phyloP scores from a whole-genome alignment of 2,797 vertebrate genomes.

The Petrocephalus sullivani region DNA sequence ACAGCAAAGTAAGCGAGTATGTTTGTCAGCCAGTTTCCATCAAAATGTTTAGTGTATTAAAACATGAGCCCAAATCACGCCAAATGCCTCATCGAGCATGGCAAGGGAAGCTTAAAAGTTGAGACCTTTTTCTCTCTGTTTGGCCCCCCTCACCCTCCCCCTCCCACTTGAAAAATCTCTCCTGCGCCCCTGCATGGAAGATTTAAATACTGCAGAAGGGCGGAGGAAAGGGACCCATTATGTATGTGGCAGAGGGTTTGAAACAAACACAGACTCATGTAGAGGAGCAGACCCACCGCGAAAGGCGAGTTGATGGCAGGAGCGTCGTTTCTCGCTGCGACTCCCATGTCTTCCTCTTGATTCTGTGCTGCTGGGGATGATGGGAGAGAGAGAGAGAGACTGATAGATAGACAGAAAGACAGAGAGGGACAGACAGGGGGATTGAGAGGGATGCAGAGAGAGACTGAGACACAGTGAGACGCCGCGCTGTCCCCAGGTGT shows the following conservation, averaged over 20 bases:
- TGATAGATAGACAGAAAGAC: not conserved
- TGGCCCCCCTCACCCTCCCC: not conserved
- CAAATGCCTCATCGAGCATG: not conserved
- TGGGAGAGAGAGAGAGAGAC: not conserved
- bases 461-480: not conserved
- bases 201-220: not conserved
- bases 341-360: not conserved
- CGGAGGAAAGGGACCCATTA: not conserved
- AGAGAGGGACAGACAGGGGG: not conserved
- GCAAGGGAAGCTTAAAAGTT: not conserved
- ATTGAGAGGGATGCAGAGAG: not conserved
- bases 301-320: not conserved
- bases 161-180: not conserved
- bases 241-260: not conserved
- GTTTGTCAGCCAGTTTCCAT: not conserved
- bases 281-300: not conserved
- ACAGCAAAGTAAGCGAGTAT: not conserved
- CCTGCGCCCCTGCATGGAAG: not conserved
- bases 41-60: not conserved
- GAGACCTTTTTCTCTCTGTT: not conserved
- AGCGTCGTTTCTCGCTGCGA: not conserved
- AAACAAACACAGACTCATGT: not conserved
- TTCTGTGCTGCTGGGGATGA: not conserved
- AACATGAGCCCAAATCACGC: not conserved
- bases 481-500: not conserved